Conservation (phyloP, 2,888 invertebrate species). For the Drosophila helvetica region DNA sequence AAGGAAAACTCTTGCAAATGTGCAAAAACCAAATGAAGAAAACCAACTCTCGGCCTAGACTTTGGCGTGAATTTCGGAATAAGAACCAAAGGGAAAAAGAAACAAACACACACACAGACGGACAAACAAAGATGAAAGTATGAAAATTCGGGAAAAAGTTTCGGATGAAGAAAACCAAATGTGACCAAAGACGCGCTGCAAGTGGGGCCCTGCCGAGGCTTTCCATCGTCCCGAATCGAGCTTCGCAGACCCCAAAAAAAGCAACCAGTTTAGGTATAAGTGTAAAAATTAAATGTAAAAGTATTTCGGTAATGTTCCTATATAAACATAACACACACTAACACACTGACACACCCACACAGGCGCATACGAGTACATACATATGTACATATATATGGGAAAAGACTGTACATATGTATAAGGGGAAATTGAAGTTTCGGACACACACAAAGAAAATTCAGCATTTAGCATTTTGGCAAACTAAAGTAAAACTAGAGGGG, state of each 20-base stretch:
- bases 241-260: conserved; percentile 34
- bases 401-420: conserved; percentile 43
- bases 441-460: conserved; percentile 61
- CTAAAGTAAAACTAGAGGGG: conserved; percentile 33
- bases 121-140: conserved; percentile 33
- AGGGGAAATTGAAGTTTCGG: conserved; percentile 56
- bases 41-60: conserved; percentile 66
- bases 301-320: conserved; percentile 84
- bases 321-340: conserved; percentile 66
- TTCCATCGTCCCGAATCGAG: conserved; percentile 11
- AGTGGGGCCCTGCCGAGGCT: conserved; percentile 36
- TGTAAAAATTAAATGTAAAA: conserved; percentile 79
- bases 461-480: conserved; percentile 70
- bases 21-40: conserved; percentile 40
- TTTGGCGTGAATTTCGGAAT: conserved; percentile 75
- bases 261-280: conserved; percentile 78
- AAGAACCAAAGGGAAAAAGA: conserved; percentile 42
- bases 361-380: conserved; percentile 33
- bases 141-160: conserved; percentile 18
- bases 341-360: conserved; percentile 31
- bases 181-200: conserved; percentile 58
- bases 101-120: conserved; percentile 43
- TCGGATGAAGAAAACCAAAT: conserved; percentile 30
- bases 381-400: conserved; percentile 33
- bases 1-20: conserved; percentile 27